These are phyloP conservation scores for Calameuta idolon DNA, from an alignment of 2,888 invertebrate species.

Conservation along the genomic window DNA sequence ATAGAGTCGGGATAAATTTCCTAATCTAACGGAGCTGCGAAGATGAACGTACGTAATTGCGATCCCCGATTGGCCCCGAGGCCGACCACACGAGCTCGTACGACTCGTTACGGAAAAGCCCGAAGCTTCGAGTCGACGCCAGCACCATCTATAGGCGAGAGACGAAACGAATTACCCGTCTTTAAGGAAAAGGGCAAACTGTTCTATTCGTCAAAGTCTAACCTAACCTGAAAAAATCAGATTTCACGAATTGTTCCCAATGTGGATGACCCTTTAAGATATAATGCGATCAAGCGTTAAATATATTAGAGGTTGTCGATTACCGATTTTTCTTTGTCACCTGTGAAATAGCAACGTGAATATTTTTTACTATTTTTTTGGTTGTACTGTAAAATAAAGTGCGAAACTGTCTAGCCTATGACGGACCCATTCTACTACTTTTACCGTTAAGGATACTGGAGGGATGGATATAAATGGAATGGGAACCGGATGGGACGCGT, in stretches of 20 bases:
- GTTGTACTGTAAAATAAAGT: neutral
- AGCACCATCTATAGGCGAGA: neutral
- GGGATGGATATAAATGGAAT: neutral
- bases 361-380: too few relatives aligned
- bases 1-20: constrained; percentile 45
- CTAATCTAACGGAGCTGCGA: constrained; percentile 35
- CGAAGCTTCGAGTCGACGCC: neutral
- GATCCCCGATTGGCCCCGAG: neutral
- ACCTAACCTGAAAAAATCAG: neutral
- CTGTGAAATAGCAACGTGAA: too few relatives aligned
- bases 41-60: neutral
- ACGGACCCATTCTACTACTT: neutral
- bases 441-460: neutral
- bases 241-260: neutral
- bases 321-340: too few relatives aligned
- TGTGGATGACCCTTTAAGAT: neutral
- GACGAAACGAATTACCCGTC: neutral
- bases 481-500: neutral
- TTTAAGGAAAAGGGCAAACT: neutral
- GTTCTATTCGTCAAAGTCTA: neutral
- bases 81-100: constrained; percentile 36
- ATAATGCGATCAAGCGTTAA: neutral
- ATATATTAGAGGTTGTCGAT: neutral
- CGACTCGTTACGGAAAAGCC: constrained; percentile 20
- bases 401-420: neutral